Base-by-base conservation (phyloP, 2,888 invertebrate species). In the Cactoblastis cactorum region DNA sequence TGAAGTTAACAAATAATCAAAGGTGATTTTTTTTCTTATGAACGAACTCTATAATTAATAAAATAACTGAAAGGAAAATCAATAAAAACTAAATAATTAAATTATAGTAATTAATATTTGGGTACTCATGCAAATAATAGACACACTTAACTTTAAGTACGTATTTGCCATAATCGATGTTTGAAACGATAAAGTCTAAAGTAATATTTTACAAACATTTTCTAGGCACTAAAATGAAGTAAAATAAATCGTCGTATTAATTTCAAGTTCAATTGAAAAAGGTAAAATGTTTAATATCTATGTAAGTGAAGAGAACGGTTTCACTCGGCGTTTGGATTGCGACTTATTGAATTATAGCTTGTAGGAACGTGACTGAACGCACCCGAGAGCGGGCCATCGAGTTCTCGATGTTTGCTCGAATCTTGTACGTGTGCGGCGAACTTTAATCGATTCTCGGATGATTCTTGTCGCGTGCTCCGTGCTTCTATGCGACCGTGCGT, bases 311-410 rank as follows among this genome's bases (percentile, higher is more conserved):
- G 58, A 69, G 67, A 74, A 75, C 71, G 73, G 73, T 75, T 71
- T 69, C 64, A 67, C 67, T 73, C 38, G 39, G 65, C 70, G 69
- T 71, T 71, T 67, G 76, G 77, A 77, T 81, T 69, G 76, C 69
- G 67, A 70, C 74, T 82, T 83, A 83, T 84, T 84, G 83, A 83
- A 84, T 84, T 83, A 84, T 80, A 71, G 78, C 67, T 73, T 54
- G 61, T 62, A 51, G 56, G 69, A 60, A 84, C 82, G 85, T 83
- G 85, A 81, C 74, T 62, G 59, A 67, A 65, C 67, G 63, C 62
- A 61, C 58, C 56, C 61, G 69, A 62, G 74, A 70, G 66, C 74
- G 74, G 74, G 64, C 73, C 75, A 74, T 72, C 77, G 74, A 69
- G 70, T 71, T 74, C 63, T 63, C 77, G 72, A 66, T 80, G 82